Evolutionary conservation across 1,140 invertebrate species (phyloP), one percentile per base, ranked within the genome.

Genomic region (Pinna nobilis): DNA sequence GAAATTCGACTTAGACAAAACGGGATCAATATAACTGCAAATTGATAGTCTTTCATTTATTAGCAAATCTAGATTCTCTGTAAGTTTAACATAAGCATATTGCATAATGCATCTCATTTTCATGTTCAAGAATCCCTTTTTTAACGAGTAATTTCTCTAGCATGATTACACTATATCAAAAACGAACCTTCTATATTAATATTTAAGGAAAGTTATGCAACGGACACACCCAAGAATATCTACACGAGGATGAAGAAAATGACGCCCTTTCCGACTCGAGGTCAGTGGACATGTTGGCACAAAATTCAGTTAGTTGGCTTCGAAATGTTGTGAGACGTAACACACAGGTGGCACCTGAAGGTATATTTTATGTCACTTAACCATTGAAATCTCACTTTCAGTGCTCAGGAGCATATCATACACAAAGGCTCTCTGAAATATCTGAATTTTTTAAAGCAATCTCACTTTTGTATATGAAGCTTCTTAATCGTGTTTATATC

Each of bases 291-390:
- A 39, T 80, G n/a, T 68, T 82, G 23, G 81, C 74, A 30, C 76
- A 80, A 13, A 82, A 82, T 28, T 79, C 85, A 20, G 81, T 81
- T 9, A 78, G 82, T 7, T 86, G 86, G 79, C 39, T 87, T 9
- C 77, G 81, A 55, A 88, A 87, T 74, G 71, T 84, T 11, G 81
- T 86, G 9, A 77, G 87, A 49, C 78, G 88, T 4, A 87, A 87
- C 59, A 84, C 86, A 13, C 84, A 88, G 69, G 80, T 88, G 6
- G 83, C 82, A 9, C 88, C 88, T 30, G 84, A 84, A 70, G 84
- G 88, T 89, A 80, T 81, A 74, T 39, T 11, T 13, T 7, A 49
- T 44, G n/a, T 25, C 13, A 23, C 23, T 44, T 9, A 44, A 44
- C n/a, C 39, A 11, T 44, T 11, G 39, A 11, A 44, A 44, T 11